Evolutionary conservation across 1,140 invertebrate genomes (phyloP), one percentile per base, ranked within the genome.

Genomic region (Zaprionus lachaisei): DNA sequence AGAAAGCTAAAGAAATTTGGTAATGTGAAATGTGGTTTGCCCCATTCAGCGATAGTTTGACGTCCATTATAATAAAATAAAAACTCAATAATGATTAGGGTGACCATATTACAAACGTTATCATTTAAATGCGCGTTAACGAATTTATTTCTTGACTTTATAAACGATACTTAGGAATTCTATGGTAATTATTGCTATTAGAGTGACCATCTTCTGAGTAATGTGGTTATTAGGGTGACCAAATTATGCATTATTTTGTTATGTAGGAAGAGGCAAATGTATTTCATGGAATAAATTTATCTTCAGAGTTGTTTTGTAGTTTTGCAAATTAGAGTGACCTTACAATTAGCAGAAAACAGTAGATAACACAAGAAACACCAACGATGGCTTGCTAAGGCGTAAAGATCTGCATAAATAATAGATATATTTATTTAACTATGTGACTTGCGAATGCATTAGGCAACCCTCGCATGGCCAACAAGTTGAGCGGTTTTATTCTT

Each of bases 1-100:
- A 47, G 41, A 47, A 58, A 60, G 22, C 24, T 49, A n/a, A 67
- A n/a, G 47, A 72, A 72, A 71, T 76, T 76, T 72, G 73, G 51
- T 56, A 72, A 76, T 77, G n/a, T n/a, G n/a, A n/a, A n/a, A n/a
- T n/a, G 74, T 65, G 49, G 57, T 15, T 63, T 1, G 22, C 4
- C 22, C 14, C 15, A 51, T 12, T 14, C 58, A 60, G 37, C 72
- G 22, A 5, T 65, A 72, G 47, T 14, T 56, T 34, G 31, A 56
- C 49, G 54, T 47, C 55, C 15, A 24, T 58, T 22, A 44, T 51
- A 38, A 26, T 26, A 71, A 44, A 71, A 44, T 17, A 51, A 51
- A 22, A 20, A 24, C 0, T 51, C 2, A n/a, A 47, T 17, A 47
- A 47, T n/a, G 41, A 47, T 51, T 51, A 51, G 47, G 47, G 47